phyloP scores from a whole-genome alignment of 1,140 invertebrate species.

The Neodiprion pinetum region DNA sequence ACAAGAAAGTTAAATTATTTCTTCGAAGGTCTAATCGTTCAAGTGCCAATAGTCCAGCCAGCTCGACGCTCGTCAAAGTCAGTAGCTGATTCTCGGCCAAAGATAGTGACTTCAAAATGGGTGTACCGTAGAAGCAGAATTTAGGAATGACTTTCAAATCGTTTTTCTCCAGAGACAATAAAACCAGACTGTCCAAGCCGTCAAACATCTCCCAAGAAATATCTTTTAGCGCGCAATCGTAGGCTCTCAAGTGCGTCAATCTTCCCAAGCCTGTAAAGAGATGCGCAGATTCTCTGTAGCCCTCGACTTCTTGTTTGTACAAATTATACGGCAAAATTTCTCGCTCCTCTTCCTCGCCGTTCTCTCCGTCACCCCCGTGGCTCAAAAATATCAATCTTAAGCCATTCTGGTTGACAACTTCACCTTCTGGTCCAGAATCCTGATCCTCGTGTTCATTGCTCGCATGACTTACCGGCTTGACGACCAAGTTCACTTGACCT shows the following conservation, averaged over 20 bases:
- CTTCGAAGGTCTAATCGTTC: constrained; percentile 70
- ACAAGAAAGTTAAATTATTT: constrained; percentile 73
- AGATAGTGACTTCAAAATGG: constrained; percentile 68
- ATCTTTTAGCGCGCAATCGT: constrained; percentile 66
- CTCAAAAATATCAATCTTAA: constrained; percentile 54
- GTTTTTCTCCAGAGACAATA: constrained; percentile 70
- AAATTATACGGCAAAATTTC: constrained; percentile 71
- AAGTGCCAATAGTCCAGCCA: constrained; percentile 71
- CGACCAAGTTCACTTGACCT: constrained; percentile 49
- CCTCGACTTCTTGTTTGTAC: constrained; percentile 64
- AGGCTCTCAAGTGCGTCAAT: constrained; percentile 66
- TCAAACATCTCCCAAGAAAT: constrained; percentile 76
- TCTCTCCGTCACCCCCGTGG: constrained; percentile 43
- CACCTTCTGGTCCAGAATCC: constrained; percentile 22
- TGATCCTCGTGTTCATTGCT: constrained; percentile 47
- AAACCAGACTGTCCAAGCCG: constrained; percentile 65
- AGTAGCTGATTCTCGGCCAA: constrained; percentile 69
- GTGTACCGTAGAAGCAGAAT: constrained; percentile 73
- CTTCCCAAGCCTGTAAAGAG: constrained; percentile 65
- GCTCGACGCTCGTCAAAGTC: constrained; percentile 69
- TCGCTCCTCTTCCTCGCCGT: constrained; percentile 48
- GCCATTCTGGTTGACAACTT: constrained; percentile 38
- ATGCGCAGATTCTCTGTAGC: constrained; percentile 51
- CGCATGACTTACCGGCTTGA: constrained; percentile 48
- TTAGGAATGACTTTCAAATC: constrained; percentile 69